Conservation (phyloP, 2,113 vertebrate species). For the Coptodon bakossiorum region DNA sequence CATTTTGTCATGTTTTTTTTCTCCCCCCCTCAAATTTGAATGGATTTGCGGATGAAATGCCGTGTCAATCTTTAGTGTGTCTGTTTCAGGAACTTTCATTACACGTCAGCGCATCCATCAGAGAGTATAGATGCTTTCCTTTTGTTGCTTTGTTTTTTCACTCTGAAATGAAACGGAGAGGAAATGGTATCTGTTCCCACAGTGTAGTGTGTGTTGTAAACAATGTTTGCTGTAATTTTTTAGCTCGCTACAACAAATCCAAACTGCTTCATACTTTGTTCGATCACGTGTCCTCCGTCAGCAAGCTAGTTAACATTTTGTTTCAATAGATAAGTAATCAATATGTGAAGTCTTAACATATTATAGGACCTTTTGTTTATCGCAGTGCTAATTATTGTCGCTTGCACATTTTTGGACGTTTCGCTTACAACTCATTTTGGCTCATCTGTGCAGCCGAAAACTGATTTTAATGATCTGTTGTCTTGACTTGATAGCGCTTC, state of each 20-base stretch:
- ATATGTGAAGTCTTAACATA: background rate
- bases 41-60: constrained; percentile 39
- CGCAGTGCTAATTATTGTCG: background rate
- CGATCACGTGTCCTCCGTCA: background rate
- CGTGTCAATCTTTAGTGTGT: constrained; percentile 3
- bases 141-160: constrained; percentile 13
- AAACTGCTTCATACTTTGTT: background rate
- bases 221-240: background rate
- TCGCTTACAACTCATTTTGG: background rate
- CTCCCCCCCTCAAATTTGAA: constrained; percentile 18
- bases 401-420: background rate
- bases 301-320: background rate
- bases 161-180: background rate
- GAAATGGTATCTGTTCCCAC: background rate
- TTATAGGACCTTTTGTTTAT: background rate
- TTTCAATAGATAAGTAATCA: background rate
- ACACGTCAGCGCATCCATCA: constrained; percentile 49
- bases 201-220: background rate
- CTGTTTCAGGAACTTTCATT: constrained; percentile 31
- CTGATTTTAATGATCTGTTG: background rate
- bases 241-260: background rate
- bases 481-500: background rate
- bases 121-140: background rate
- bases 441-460: background rate
- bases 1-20: constrained; percentile 22